Evolutionary conservation across 2,888 invertebrate species (phyloP).

Genomic region (Didymodactylos carnosus): DNA sequence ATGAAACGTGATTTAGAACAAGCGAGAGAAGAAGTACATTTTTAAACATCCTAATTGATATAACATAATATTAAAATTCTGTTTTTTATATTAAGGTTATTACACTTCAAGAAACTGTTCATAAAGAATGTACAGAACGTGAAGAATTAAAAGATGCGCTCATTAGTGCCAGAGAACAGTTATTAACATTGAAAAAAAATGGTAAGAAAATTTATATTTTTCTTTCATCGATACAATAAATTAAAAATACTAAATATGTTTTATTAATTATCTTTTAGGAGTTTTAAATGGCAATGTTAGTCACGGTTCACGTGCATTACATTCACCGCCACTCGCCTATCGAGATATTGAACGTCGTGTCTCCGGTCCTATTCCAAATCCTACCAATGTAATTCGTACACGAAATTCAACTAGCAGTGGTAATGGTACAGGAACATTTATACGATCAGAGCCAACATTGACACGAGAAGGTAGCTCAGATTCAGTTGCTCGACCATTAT

Average conservation of each 20-base stretch:
- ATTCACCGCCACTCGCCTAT: background rate
- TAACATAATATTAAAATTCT: background rate
- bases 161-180: conserved; percentile 2
- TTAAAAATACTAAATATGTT: background rate
- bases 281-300: background rate
- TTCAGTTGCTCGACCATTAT: background rate
- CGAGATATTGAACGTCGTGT: background rate
- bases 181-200: conserved; percentile 9
- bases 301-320: background rate
- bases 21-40: conserved; percentile 9
- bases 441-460: background rate
- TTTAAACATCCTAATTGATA: background rate
- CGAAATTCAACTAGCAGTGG: background rate
- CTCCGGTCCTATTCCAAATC: background rate
- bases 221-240: too few relatives aligned
- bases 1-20: background rate
- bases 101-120: conserved; percentile 11
- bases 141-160: conserved; percentile 11
- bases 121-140: conserved; percentile 11
- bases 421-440: background rate
- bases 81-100: background rate
- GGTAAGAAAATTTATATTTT: background rate
- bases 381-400: background rate
- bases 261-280: background rate
- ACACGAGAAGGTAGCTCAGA: background rate